Conservation (phyloP, 2,888 invertebrate genomes). For the Anarsia innoxiella region DNA sequence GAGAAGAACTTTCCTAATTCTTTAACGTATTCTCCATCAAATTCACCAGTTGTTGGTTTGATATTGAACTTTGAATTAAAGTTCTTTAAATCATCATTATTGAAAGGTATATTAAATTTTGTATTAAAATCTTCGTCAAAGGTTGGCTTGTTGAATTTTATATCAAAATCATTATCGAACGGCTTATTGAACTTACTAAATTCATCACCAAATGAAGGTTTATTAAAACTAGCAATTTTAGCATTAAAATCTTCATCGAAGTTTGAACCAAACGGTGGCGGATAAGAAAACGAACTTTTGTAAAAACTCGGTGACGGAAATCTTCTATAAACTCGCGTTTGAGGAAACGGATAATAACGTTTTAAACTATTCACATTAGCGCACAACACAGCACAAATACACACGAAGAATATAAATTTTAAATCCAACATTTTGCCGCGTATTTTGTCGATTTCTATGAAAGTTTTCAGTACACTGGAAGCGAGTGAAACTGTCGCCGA, state of each 20-base stretch:
- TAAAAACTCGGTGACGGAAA: conserved; percentile 32
- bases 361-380: conserved; percentile 34
- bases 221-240: too few species aligned
- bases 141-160: too few species aligned
- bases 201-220: too few species aligned
- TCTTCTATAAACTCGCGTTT: conserved; percentile 45
- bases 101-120: too few species aligned
- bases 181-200: too few species aligned
- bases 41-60: conserved; percentile 38
- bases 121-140: too few species aligned
- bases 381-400: not conserved
- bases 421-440: conserved; percentile 12
- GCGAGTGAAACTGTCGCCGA: conserved; percentile 37
- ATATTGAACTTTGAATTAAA: conserved; percentile 55
- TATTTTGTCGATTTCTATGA: too few species aligned
- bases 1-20: conserved; percentile 56
- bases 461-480: conserved; percentile 43
- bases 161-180: too few species aligned
- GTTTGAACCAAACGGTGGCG: conserved; percentile 57
- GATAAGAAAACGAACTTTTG: conserved; percentile 44
- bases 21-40: conserved; percentile 52
- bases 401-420: conserved; percentile 12
- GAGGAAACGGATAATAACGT: conserved; percentile 46
- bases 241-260: too few species aligned
- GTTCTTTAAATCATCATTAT: too few species aligned